phyloP scores from a whole-genome alignment of 1,140 invertebrate species.

The Lepidurus arcticus region DNA sequence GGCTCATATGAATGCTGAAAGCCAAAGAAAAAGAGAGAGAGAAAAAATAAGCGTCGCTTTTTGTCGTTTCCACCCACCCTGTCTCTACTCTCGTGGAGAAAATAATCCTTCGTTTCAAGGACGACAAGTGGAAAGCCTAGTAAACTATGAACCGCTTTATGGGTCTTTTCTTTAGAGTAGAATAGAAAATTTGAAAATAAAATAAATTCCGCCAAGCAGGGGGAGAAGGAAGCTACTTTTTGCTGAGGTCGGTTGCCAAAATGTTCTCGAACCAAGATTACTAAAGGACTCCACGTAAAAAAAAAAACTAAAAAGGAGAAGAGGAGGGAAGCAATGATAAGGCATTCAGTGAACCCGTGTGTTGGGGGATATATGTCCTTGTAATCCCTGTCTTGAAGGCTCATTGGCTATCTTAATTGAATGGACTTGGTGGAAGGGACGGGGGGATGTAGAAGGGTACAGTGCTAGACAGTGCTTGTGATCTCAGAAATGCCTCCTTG shows the following conservation, averaged over 20 bases:
- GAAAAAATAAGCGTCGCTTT: too few species aligned
- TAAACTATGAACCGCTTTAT: too few species aligned
- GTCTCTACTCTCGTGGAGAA: too few species aligned
- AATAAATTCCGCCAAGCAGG: background rate
- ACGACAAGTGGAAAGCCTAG: too few species aligned
- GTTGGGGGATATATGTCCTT: background rate
- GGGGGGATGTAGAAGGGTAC: background rate
- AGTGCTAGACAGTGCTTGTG: background rate
- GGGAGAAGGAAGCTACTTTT: background rate
- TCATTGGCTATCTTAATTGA: constrained; percentile 15
- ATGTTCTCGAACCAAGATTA: background rate
- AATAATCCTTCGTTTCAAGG: too few species aligned
- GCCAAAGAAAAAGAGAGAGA: background rate
- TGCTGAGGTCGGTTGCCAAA: background rate
- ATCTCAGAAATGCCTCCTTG: constrained; percentile 1
- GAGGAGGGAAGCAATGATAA: background rate
- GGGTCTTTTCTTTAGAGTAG: too few species aligned
- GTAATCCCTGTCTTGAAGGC: constrained; percentile 21
- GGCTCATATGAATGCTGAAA: background rate
- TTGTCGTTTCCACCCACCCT: too few species aligned
- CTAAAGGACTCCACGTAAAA: background rate
- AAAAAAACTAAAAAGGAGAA: background rate
- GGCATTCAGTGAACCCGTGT: background rate
- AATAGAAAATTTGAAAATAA: background rate
- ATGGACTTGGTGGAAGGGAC: background rate